These are phyloP conservation scores for Mastomys natalensis DNA, from an alignment of 2,113 vertebrate species.

Conservation along the genomic window DNA sequence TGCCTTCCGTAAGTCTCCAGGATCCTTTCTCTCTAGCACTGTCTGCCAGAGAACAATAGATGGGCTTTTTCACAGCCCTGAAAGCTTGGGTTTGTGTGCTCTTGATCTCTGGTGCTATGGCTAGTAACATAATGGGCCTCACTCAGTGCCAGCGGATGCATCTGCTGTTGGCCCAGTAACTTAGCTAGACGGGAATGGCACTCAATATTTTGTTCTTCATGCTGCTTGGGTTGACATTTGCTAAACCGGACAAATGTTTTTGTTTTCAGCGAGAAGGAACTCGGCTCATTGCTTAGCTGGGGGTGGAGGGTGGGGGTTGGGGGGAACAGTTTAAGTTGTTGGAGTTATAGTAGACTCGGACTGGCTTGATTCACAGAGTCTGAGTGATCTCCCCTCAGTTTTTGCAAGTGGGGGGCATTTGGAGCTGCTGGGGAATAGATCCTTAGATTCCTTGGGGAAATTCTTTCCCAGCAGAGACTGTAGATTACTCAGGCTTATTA, in stretches of 20 bases:
- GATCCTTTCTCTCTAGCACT: conserved; percentile 81
- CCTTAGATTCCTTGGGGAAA: neutral
- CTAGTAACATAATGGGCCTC: conserved; percentile 80
- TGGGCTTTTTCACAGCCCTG: conserved; percentile 73
- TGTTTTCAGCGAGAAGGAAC: conserved; percentile 68
- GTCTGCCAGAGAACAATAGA: conserved; percentile 83
- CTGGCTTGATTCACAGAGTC: neutral
- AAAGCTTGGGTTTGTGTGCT: conserved; percentile 76
- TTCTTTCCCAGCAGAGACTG: neutral
- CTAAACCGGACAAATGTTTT: conserved; percentile 68
- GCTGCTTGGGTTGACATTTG: conserved; percentile 76
- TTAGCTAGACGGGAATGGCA: conserved; percentile 81
- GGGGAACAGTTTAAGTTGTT: conserved; percentile 43
- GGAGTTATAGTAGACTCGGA: conserved; percentile 56
- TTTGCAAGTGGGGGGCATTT: neutral
- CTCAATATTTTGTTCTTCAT: conserved; percentile 79
- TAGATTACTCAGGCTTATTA: neutral
- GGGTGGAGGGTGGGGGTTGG: too few species aligned
- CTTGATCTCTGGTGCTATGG: conserved; percentile 81
- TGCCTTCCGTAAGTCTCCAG: conserved; percentile 79
- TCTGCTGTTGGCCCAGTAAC: conserved; percentile 87
- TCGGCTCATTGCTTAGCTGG: conserved; percentile 57
- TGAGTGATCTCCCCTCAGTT: neutral
- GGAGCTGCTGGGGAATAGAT: neutral
- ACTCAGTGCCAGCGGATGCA: conserved; percentile 82